Evolutionary conservation across 2,797 vertebrate species (phyloP), one percentile per base, ranked within the genome.

Genomic region (Hippoglossus hippoglossus): DNA sequence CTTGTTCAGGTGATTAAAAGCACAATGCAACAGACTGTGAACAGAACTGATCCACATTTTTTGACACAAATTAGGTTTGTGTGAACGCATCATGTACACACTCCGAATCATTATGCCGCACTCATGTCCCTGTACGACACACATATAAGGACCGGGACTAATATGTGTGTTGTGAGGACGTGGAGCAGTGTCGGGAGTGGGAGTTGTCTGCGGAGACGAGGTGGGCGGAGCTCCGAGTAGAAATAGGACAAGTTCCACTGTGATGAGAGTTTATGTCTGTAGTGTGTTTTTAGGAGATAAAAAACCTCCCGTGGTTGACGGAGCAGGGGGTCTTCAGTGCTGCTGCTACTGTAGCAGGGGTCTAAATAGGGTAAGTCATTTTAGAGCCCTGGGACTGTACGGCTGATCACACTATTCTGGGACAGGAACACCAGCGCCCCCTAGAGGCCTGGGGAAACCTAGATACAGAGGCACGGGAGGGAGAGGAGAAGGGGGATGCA

Each of bases 281-380:
- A 71, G 84, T 36, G 79, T 89, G 75, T 81, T 80, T 84, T 72
- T 73, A 53, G 52, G 28, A 75, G 80, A 90, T 91, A 82, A 88
- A 87, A 55, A 55, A 16, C 55, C 71, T 77, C 56, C n/a, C 2
- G 9, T 75, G 83, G 65, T 50, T 24, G 57, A 19, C 18, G 51
- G 63, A 75, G 51, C n/a, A 21, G 18, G 67, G 16, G 49, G 73
- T 49, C 54, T 80, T 75, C 49, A 28, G 16, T 69, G 75, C 64
- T 55, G 54, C 53, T 72, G 49, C 54, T 73, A 22, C 68, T 74
- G 39, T 59, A 77, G 73, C 79, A 24, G 41, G 51, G 62, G 69
- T 75, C 84, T 89, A 87, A 90, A 86, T 81, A 75, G 67, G 72
- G 79, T 78, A 74, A 49, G 75, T 89, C 52, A 82, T 88, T 91